Percentiles rank a stretch among this genome's conserved stretches.
phyloP scores from a whole-genome alignment of 2,888 invertebrate genomes.

The Diarsia brunnea region DNA sequence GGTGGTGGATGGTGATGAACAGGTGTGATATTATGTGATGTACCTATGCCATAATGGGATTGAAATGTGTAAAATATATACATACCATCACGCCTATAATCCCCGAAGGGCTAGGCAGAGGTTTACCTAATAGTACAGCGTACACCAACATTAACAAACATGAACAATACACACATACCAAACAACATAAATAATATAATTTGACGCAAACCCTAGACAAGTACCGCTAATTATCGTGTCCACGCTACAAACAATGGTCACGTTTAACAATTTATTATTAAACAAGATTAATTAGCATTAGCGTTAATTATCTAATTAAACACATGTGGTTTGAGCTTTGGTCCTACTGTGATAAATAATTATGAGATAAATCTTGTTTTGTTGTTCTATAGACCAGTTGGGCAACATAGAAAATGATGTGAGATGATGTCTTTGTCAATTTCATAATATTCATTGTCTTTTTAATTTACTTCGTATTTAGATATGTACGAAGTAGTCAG shows the following conservation, averaged over 20 bases:
- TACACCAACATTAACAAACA: too few species aligned
- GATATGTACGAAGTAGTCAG: neutral
- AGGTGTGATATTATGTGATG: too few species aligned
- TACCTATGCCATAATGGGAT: too few species aligned
- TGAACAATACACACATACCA: too few species aligned
- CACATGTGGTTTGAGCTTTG: slow-evolving; percentile 22
- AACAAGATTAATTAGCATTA: slow-evolving; percentile 27
- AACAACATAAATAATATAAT: neutral
- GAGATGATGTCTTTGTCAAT: neutral
- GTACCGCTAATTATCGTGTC: neutral
- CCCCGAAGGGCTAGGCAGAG: too few species aligned
- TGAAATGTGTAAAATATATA: too few species aligned
- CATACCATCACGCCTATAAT: too few species aligned
- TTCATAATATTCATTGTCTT: neutral
- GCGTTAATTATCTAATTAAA: slow-evolving; percentile 7
- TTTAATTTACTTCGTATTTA: neutral
- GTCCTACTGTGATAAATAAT: slow-evolving; percentile 17
- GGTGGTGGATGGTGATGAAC: too few species aligned
- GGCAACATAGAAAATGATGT: neutral
- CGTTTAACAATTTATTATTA: slow-evolving; percentile 5
- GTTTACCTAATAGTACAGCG: too few species aligned
- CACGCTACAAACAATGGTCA: slow-evolving; percentile 3
- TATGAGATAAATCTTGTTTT: slow-evolving; percentile 16
- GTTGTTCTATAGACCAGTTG: neutral
- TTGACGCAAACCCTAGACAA: neutral